These are phyloP conservation scores for Otus scops DNA, from an alignment of 2,797 vertebrate species.

Conservation along the genomic window DNA sequence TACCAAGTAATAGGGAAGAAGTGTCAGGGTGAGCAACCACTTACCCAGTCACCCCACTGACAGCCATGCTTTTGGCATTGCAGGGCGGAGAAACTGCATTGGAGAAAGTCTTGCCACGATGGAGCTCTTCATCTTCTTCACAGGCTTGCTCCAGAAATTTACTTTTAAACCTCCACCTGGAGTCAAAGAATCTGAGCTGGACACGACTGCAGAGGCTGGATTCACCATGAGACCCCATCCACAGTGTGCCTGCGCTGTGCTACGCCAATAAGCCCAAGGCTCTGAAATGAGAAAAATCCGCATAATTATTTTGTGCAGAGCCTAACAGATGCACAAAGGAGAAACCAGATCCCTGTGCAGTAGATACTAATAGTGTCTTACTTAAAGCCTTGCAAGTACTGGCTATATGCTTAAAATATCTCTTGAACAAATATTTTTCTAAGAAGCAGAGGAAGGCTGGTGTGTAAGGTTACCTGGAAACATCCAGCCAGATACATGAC, in stretches of 20 bases:
- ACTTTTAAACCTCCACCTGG: constrained; percentile 53
- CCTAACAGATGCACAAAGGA: background rate
- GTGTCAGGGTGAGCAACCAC: background rate
- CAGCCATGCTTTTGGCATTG: background rate
- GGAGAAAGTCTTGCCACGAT: constrained; percentile 71
- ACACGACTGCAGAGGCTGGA: constrained; percentile 14
- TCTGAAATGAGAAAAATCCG: background rate
- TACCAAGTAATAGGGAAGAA: background rate
- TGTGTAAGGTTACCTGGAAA: background rate
- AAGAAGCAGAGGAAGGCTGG: background rate
- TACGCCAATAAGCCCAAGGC: background rate
- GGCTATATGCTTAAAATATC: background rate
- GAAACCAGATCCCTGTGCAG: background rate
- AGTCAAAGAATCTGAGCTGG: constrained; percentile 55
- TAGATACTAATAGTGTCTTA: background rate
- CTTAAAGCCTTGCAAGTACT: background rate
- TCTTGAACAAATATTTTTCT: background rate
- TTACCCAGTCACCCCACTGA: background rate
- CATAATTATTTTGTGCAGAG: background rate
- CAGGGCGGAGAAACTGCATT: constrained; percentile 65
- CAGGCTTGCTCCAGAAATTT: constrained; percentile 72
- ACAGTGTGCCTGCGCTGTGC: background rate
- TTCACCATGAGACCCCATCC: constrained; percentile 51
- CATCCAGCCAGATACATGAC: background rate
- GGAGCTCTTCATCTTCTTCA: constrained; percentile 78